Evolutionary conservation across 2,113 vertebrate genomes (phyloP), one percentile per base, ranked within the genome.

Genomic region (Mastomys natalensis): DNA sequence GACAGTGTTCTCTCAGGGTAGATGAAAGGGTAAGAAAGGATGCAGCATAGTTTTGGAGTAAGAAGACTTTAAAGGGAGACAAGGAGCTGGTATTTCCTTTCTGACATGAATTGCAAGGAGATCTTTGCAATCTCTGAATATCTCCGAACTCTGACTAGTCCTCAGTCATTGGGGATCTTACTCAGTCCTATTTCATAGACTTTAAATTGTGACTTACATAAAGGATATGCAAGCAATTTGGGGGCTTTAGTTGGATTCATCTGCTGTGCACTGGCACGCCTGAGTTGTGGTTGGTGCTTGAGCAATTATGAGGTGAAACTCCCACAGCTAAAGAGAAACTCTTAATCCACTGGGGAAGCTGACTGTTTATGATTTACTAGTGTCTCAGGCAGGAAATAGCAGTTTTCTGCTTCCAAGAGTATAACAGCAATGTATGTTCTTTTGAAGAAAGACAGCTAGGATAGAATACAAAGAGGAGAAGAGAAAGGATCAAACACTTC

Each of bases 261-360:
- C 58, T 55, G 55, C 19, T 78, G 0, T 48, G 3, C 74, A 64
- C 51, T 26, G 62, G 51, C 53, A 21, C 10, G 60, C 0, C 0
- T 64, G 6, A 37, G 51, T 19, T 93, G 17, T 7, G 21, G 2
- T 77, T 81, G 87, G 21, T 93, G 19, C 55, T 85, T 74, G 40
- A 95, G 58, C 4, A 86, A n/a, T 24, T 89, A 95, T 62, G 45
- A 84, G 51, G 51, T 66, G 87, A 60, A 77, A 88, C 77, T 58
- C 13, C 2, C 1, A 48, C n/a, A 55, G 60, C 17, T 89, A 31
- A 74, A 80, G 87, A 7, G 31, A 19, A 82, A 87, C 2, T 62
- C 22, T n/a, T 11, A 40, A 31, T 40, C 10, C 3, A 3, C 0
- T n/a, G 48, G 10, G 29, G 37, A 12, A 8, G 4, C 29, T 87